Conservation (phyloP, 2,113 vertebrate genomes). For the Mormyrus lacerda region DNA sequence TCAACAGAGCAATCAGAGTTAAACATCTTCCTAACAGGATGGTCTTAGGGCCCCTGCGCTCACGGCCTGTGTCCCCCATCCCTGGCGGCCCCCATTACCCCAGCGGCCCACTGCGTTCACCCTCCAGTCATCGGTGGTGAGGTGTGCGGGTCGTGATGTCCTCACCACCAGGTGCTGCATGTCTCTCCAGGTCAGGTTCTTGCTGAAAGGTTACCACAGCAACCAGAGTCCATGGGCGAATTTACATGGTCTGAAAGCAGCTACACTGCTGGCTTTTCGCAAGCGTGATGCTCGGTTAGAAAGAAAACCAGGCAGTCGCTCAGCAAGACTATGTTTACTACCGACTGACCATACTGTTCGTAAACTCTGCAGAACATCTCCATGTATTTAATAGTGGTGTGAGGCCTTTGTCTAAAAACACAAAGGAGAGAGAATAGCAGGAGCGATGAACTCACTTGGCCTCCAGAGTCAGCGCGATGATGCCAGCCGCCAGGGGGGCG, state of each 20-base stretch:
- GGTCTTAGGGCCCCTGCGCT: background rate
- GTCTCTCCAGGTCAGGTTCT: constrained; percentile 94
- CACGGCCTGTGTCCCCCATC: background rate
- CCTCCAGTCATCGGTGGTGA: constrained; percentile 86
- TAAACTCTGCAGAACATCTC: background rate
- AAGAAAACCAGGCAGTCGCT: background rate
- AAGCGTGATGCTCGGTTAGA: background rate
- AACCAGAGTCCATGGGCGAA: background rate
- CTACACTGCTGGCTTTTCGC: background rate
- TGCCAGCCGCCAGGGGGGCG: constrained; percentile 86
- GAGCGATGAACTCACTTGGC: constrained; percentile 75
- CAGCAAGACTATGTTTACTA: background rate
- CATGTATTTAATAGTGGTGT: background rate
- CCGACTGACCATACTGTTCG: background rate
- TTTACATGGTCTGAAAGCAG: background rate
- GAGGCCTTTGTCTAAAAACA: background rate
- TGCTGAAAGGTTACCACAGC: constrained; percentile 51
- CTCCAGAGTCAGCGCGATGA: constrained; percentile 92
- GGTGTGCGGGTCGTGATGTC: constrained; percentile 76
- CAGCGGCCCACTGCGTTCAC: constrained; percentile 88
- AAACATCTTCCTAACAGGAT: background rate
- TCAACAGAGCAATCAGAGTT: background rate
- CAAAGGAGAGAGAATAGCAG: background rate
- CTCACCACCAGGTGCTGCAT: constrained; percentile 96
- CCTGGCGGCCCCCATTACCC: constrained; percentile 56